Evolutionary conservation across 2,888 invertebrate species (phyloP).

Genomic region (Metopia argyrocephala): DNA sequence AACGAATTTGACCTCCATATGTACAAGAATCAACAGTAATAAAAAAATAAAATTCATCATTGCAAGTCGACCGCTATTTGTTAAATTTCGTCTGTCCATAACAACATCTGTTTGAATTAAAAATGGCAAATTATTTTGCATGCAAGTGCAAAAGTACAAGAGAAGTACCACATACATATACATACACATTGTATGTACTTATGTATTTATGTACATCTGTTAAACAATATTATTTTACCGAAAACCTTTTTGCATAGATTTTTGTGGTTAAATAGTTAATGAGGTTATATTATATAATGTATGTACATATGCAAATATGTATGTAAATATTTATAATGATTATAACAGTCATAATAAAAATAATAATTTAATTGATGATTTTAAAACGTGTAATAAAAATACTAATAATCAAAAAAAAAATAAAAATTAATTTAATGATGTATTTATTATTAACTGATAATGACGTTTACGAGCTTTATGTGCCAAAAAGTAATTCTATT

Average conservation of each 20-base stretch:
- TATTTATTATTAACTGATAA: neutral
- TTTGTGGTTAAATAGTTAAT: conserved; percentile 46
- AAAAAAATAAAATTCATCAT: neutral
- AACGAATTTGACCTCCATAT: too few species aligned
- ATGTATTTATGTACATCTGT: conserved; percentile 1
- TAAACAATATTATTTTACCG: conserved; percentile 32
- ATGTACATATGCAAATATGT: neutral
- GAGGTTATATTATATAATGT: neutral
- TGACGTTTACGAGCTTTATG: conserved; percentile 24
- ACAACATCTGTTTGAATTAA: conserved; percentile 23
- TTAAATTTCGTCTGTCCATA: neutral
- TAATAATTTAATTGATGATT: conserved; percentile 13
- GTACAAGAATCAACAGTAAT: too few species aligned
- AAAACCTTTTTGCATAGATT: conserved; percentile 1
- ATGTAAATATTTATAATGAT: neutral
- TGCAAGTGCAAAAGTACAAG: neutral
- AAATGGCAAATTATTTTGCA: neutral
- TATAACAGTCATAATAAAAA: conserved; percentile 29
- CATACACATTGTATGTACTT: too few species aligned
- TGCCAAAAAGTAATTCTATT: conserved; percentile 46
- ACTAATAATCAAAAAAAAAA: neutral
- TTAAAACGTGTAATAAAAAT: neutral
- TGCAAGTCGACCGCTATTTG: neutral
- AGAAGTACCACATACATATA: neutral
- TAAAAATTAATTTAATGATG: neutral